These are phyloP conservation scores for Lineus longissimus DNA, from an alignment of 1,140 invertebrate species.

Conservation along the genomic window DNA sequence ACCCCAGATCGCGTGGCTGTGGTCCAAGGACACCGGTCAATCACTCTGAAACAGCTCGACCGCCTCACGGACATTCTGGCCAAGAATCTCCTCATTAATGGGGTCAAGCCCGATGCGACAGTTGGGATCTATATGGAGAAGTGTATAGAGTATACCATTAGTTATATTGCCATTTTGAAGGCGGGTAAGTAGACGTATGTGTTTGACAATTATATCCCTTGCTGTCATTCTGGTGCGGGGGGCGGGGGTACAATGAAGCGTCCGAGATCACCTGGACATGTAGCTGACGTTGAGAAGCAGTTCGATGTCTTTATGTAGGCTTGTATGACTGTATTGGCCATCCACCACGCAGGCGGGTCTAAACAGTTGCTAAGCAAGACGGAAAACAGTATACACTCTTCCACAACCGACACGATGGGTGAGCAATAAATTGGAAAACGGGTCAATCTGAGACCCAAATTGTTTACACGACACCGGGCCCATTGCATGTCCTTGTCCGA, in stretches of 20 bases:
- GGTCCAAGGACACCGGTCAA: not conserved
- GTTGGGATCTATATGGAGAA: constrained; percentile 56
- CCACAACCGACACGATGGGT: too few species aligned
- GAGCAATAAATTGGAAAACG: too few species aligned
- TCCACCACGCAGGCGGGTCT: too few species aligned
- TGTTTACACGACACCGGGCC: too few species aligned
- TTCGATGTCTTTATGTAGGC: too few species aligned
- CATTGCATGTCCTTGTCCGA: not conserved
- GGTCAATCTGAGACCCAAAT: too few species aligned
- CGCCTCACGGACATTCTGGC: constrained; percentile 34
- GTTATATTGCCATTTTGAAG: constrained; percentile 57
- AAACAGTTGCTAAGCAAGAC: too few species aligned
- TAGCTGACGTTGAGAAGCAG: too few species aligned
- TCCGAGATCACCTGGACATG: not conserved
- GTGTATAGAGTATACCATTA: constrained; percentile 49
- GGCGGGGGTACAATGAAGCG: not conserved
- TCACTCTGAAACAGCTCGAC: constrained; percentile 41
- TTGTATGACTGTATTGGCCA: too few species aligned
- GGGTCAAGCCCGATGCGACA: constrained; percentile 36
- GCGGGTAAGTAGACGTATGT: constrained; percentile 45
- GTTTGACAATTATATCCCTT: not conserved
- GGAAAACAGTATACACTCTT: too few species aligned
- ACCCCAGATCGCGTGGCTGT: constrained; percentile 30
- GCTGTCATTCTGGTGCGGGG: not conserved
- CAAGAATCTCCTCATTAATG: constrained; percentile 24